Evolutionary conservation across 2,888 invertebrate genomes (phyloP).

Genomic region (Penaeus monodon): DNA sequence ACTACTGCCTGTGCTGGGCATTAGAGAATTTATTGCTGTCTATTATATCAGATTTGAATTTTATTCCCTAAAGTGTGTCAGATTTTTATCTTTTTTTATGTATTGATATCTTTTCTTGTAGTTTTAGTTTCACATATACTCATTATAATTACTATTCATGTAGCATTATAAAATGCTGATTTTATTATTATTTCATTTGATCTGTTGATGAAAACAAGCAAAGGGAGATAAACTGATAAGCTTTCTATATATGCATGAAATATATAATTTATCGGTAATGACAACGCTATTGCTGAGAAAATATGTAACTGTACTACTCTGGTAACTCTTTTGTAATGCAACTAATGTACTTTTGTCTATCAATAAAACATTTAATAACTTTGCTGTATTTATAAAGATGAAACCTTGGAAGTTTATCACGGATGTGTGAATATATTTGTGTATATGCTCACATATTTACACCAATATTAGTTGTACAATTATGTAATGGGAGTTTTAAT

Average conservation of each 20-base stretch:
- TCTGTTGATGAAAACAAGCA: conserved; percentile 51
- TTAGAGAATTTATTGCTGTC: conserved; percentile 52
- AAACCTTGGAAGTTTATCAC: background rate
- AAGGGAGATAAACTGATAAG: conserved; percentile 59
- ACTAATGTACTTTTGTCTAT: conserved; percentile 65
- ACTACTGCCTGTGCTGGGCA: conserved; percentile 52
- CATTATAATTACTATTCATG: conserved; percentile 57
- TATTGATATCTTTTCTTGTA: conserved; percentile 49
- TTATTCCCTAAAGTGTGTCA: conserved; percentile 43
- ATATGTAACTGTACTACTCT: conserved; percentile 59
- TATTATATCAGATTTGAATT: conserved; percentile 23
- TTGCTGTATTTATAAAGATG: background rate
- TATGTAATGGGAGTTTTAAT: too few species aligned
- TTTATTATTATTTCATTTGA: conserved; percentile 44
- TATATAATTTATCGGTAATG: conserved; percentile 63
- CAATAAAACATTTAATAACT: conserved; percentile 63
- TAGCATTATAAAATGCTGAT: conserved; percentile 45
- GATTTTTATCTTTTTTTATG: conserved; percentile 44
- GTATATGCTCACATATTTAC: too few species aligned
- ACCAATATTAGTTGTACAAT: too few species aligned
- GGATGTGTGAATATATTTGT: background rate
- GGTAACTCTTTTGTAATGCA: conserved; percentile 65
- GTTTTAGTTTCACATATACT: conserved; percentile 58
- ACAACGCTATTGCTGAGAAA: conserved; percentile 58
- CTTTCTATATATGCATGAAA: conserved; percentile 63